These are phyloP conservation scores for Lophura nycthemera DNA, from an alignment of 2,113 vertebrate genomes.

Conservation along the genomic window DNA sequence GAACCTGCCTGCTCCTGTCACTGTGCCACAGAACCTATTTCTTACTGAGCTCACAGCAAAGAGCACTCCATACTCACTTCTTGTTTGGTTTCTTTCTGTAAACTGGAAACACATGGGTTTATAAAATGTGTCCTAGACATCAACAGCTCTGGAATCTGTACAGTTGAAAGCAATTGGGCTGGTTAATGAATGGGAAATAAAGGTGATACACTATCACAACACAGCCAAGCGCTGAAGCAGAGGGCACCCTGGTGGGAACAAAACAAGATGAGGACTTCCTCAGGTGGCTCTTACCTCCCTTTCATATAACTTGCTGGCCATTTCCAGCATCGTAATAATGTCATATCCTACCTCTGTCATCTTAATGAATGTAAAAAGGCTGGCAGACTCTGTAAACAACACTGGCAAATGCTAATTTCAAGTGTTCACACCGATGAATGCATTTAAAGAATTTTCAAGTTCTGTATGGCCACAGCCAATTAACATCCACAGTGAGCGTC, in stretches of 20 bases:
- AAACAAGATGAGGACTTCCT: background rate
- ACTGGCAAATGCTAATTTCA: fast-evolving
- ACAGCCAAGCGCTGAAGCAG: background rate
- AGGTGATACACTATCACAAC: background rate
- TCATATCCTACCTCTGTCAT: fast-evolving
- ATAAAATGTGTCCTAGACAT: fast-evolving
- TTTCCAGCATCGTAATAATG: fast-evolving
- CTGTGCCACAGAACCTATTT: background rate
- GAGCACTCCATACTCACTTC: background rate
- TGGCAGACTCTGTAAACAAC: background rate
- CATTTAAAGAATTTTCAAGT: fast-evolving
- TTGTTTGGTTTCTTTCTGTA: background rate
- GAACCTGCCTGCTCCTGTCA: background rate
- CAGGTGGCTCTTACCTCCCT: background rate
- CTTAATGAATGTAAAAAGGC: fast-evolving
- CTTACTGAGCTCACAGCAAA: background rate
- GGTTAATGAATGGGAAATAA: background rate
- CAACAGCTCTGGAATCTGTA: fast-evolving
- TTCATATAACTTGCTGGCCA: background rate
- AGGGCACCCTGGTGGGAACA: background rate
- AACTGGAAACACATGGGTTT: background rate
- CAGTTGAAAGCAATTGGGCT: background rate
- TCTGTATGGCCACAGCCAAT: background rate
- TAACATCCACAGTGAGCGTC: background rate
- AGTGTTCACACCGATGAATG: background rate